phyloP scores from a whole-genome alignment of 2,888 invertebrate genomes.

The Melanostoma mellinum region DNA sequence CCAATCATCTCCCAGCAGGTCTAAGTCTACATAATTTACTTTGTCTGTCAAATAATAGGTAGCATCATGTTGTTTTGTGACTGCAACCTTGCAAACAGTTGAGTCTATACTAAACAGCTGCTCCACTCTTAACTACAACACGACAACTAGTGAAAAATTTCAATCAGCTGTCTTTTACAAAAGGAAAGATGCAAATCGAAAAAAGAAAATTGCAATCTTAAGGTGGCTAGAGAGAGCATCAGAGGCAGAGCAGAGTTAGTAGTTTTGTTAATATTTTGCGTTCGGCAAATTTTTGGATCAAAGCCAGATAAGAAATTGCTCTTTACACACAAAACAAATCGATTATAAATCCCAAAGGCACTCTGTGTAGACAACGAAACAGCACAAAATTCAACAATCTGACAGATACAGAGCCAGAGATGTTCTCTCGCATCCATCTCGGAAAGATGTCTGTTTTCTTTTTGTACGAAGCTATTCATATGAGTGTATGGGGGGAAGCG shows the following conservation, averaged over 20 bases:
- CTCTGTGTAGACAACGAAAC: conserved; percentile 18
- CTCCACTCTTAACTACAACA: conserved; percentile 28
- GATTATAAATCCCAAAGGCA: conserved; percentile 63
- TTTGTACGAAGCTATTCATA: conserved; percentile 23
- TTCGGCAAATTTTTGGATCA: conserved; percentile 43
- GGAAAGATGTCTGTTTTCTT: conserved; percentile 40
- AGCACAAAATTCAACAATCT: conserved; percentile 59
- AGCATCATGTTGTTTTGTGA: conserved; percentile 10
- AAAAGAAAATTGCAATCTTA: background rate
- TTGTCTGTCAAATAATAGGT: conserved; percentile 21
- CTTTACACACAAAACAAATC: conserved; percentile 54
- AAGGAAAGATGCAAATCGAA: conserved; percentile 6
- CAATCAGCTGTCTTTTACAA: conserved; percentile 61
- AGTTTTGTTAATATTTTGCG: conserved; percentile 11
- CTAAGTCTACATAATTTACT: conserved; percentile 38
- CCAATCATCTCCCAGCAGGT: background rate
- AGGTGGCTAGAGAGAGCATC: no score
- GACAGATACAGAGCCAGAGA: conserved; percentile 58
- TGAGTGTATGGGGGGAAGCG: background rate
- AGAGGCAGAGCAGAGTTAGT: no score
- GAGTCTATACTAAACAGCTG: conserved; percentile 19
- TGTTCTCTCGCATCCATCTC: conserved; percentile 44
- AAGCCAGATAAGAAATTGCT: conserved; percentile 46
- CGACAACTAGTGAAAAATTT: conserved; percentile 43
- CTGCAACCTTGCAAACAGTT: conserved; percentile 20